These are phyloP conservation scores for Balaeniceps rex DNA, from an alignment of 2,113 vertebrate genomes.

Conservation along the genomic window DNA sequence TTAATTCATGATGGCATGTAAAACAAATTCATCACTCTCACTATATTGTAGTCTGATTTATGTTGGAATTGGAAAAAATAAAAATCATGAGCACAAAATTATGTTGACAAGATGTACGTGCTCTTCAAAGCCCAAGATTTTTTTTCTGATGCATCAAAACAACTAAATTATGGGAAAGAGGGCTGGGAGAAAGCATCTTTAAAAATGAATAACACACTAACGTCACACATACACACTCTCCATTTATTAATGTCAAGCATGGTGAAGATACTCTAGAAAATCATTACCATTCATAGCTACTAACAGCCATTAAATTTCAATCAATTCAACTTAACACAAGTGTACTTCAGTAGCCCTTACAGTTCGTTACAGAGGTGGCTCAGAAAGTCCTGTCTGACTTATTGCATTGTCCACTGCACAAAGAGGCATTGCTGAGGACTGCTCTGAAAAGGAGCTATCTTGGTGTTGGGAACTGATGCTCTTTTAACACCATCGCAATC, in stretches of 20 bases:
- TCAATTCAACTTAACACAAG: slow-evolving; percentile 90
- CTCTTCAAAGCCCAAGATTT: slow-evolving; percentile 35
- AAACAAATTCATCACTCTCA: slow-evolving; percentile 80
- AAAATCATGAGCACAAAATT: slow-evolving; percentile 76
- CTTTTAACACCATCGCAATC: slow-evolving; percentile 64
- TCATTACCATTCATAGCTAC: slow-evolving; percentile 86
- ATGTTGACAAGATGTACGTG: slow-evolving; percentile 72
- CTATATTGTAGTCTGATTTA: slow-evolving; percentile 81
- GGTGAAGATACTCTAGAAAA: slow-evolving; percentile 77
- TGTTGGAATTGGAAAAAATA: slow-evolving; percentile 69
- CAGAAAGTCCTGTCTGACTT: slow-evolving; percentile 77
- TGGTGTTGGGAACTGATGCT: slow-evolving; percentile 51
- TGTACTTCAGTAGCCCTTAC: slow-evolving; percentile 80
- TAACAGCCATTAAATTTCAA: slow-evolving; percentile 89
- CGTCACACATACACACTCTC: slow-evolving; percentile 51
- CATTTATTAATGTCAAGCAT: slow-evolving; percentile 81
- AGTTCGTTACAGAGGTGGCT: slow-evolving; percentile 73
- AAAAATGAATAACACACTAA: slow-evolving; percentile 62
- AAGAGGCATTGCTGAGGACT: slow-evolving; percentile 64
- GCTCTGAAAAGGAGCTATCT: slow-evolving; percentile 59
- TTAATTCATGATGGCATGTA: slow-evolving; percentile 79
- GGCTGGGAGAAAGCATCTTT: slow-evolving; percentile 47
- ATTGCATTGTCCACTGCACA: slow-evolving; percentile 77
- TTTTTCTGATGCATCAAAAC: slow-evolving; percentile 54
- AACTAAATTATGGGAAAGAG: slow-evolving; percentile 75